phyloP scores from a whole-genome alignment of 2,797 vertebrate genomes.

The Catamblyrhynchus diadema region DNA sequence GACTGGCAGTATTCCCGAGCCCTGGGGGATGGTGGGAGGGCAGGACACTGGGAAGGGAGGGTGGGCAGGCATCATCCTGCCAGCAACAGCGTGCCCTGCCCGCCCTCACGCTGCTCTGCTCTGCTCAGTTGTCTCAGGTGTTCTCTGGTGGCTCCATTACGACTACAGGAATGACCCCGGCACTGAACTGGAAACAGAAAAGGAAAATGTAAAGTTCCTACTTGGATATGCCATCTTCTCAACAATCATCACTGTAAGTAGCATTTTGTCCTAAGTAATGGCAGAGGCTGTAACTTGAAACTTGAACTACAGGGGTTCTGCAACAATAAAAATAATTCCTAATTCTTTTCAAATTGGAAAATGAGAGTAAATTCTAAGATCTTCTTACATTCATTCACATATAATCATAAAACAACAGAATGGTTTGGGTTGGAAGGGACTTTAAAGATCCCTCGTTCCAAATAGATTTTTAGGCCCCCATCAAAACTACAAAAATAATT shows the following conservation, averaged over 20 bases:
- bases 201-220: conserved; percentile 75
- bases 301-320: not conserved
- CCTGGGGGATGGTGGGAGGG: not conserved
- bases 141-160: conserved; percentile 80
- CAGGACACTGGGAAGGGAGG: rapidly evolving
- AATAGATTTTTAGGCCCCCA: not conserved
- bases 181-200: conserved; percentile 75
- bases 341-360: not conserved
- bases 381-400: not conserved
- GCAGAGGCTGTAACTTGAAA: not conserved
- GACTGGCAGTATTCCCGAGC: rapidly evolving
- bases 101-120: not conserved
- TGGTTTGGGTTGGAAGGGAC: not conserved
- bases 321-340: not conserved
- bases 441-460: not conserved
- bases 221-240: conserved; percentile 74
- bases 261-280: not conserved
- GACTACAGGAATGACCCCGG: conserved; percentile 73
- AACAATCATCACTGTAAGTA: conserved; percentile 71
- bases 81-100: not conserved
- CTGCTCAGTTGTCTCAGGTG: conserved; percentile 75
- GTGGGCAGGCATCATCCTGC: not conserved
- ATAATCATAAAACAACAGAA: not conserved
- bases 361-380: not conserved
- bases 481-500: not conserved